Base-by-base conservation (phyloP, 1,140 invertebrate genomes). In the Pollicipes pollicipes region DNA sequence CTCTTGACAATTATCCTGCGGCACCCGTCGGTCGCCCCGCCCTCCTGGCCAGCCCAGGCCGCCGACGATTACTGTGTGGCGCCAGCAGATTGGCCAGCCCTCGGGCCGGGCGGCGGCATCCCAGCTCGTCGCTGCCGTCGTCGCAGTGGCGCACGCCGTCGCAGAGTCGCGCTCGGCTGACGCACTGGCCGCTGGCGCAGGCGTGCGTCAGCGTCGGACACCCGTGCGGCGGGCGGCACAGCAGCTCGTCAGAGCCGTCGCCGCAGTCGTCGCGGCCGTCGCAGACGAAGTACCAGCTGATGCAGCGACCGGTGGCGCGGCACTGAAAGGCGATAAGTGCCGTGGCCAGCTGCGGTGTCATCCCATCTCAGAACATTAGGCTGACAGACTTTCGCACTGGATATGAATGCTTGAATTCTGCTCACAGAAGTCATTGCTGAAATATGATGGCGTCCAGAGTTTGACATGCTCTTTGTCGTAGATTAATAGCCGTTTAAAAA, bases 131-230 rank as follows among this genome's bases (percentile, higher is more conserved):
- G 76, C 91, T 89, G 26, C 88, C 89, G 66, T 85, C 84, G 0
- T 87, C 86, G 78, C 90, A 93, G 77, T 93, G 89, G 64, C 80
- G 80, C 16, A 82, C 82, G 0, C 90, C 90, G 78, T 94, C 90
- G 78, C 91, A 93, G 1, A 89, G 79, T 0, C 83, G 81, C 0
- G 88, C 88, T 10, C 86, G 83, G 0, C 89, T 89, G 70, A 93
- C 85, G 80, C 90, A 94, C 3, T 70, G 71, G 68, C 85, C 86
- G n/a, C 81, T 58, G 37, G 78, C 78, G 75, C 87, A 88, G 0
- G 81, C 82, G 81, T 90, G 90, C 1, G 88, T 83, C 73, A 88
- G 84, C 3, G 69, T n/a, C 2, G 83, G 83, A 74, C 83, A 84
- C 24, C 73, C 66, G 68, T 67, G 70, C 0, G 79, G 76, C 88